A percentile compares a stretch with the other conserved stretches of the same genome.
These are phyloP conservation scores for Notarius quadriscutis DNA, from an alignment of 2,113 vertebrate species.

Conservation along the genomic window DNA sequence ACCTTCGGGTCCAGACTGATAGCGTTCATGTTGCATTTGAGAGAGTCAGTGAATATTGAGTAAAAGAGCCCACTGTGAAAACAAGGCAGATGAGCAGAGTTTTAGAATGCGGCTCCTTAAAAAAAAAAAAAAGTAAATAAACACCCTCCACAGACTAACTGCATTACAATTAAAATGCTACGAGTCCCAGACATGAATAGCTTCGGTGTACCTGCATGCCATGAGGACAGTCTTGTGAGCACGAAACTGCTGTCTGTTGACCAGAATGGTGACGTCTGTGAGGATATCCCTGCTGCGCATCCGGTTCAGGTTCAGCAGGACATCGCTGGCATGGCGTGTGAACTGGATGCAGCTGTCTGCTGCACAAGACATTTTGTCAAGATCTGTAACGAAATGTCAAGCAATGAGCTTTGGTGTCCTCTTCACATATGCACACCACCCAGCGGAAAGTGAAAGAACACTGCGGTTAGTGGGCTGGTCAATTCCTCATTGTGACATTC, in stretches of 20 bases:
- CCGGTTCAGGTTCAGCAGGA: slow-evolving; percentile 95
- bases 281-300: slow-evolving; percentile 92
- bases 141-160: neutral
- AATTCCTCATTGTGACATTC: neutral
- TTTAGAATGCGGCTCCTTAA: neutral
- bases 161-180: neutral
- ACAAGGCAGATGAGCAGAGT: neutral
- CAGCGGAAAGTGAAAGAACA: neutral
- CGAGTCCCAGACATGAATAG: neutral
- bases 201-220: slow-evolving; percentile 91
- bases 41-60: slow-evolving; percentile 95
- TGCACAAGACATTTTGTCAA: slow-evolving; percentile 88
- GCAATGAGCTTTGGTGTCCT: neutral
- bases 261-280: slow-evolving; percentile 93
- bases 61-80: slow-evolving; percentile 92
- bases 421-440: neutral
- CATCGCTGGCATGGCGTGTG: slow-evolving; percentile 94
- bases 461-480: neutral
- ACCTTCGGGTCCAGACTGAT: slow-evolving; percentile 96
- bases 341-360: slow-evolving; percentile 99
- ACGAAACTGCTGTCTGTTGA: slow-evolving; percentile 93
- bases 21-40: slow-evolving; percentile 93
- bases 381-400: slow-evolving; percentile 56
- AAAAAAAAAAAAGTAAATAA: neutral
- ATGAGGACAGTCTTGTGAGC: slow-evolving; percentile 98